Evolutionary conservation across 2,113 vertebrate species (phyloP).

Genomic region (Thunnus thynnus): DNA sequence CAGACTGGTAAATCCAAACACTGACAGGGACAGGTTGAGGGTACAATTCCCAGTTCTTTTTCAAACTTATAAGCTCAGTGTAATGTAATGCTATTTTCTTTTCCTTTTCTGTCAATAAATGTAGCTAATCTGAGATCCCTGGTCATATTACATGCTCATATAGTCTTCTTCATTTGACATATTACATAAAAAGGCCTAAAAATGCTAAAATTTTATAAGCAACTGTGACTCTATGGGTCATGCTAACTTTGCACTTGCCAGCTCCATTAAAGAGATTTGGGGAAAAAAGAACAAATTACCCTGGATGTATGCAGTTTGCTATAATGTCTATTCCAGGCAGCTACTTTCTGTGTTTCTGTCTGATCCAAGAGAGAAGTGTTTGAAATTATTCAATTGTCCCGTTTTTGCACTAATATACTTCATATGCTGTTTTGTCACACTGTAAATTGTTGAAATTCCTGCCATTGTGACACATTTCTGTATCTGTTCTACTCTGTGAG

Average conservation of each 20-base stretch:
- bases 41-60: neutral
- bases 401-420: no score
- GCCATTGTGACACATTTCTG: neutral
- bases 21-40: neutral
- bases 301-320: no score
- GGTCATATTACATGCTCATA: neutral
- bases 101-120: neutral
- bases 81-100: no score
- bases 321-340: no score
- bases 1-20: neutral
- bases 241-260: no score
- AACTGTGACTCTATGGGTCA: no score
- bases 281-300: no score
- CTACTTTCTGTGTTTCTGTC: no score
- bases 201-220: neutral
- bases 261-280: no score
- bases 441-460: constrained; percentile 2
- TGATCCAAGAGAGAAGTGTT: no score
- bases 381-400: no score
- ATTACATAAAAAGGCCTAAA: neutral
- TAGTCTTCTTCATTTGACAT: neutral
- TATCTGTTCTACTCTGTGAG: neutral
- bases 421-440: neutral
- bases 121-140: neutral
- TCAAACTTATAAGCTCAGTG: neutral